Percentiles rank a stretch among this genome's conserved stretches.
Evolutionary conservation across 1,140 invertebrate species (phyloP).

Genomic region (Drosophila repletoides): DNA sequence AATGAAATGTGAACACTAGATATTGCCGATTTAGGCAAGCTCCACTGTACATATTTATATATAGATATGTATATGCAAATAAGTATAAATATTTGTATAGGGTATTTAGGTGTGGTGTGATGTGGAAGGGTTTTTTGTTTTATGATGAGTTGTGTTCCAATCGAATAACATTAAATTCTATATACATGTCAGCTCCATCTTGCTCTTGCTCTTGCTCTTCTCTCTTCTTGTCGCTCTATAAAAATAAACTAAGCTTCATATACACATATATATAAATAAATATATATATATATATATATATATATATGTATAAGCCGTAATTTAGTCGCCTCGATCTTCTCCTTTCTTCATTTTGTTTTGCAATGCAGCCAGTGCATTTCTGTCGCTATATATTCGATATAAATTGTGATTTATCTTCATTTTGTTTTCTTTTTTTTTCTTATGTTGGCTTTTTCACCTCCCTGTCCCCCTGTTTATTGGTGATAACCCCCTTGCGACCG

Average conservation of each 20-base stretch:
- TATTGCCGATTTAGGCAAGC: too few species aligned
- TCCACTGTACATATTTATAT: background rate
- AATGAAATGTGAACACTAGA: too few species aligned
- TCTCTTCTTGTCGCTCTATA: background rate
- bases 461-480: too few species aligned
- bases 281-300: conserved; percentile 8
- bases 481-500: too few species aligned
- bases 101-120: background rate
- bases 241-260: conserved; percentile 10
- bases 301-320: conserved; percentile 4
- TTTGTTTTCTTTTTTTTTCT: too few species aligned
- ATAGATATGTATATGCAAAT: background rate
- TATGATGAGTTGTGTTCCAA: too few species aligned
- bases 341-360: background rate
- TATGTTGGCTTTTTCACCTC: too few species aligned
- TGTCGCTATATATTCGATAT: background rate
- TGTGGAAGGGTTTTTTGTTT: too few species aligned
- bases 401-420: too few species aligned
- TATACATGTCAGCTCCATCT: conserved; percentile 5
- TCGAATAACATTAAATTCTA: conserved; percentile 2
- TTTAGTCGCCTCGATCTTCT: conserved; percentile 1
- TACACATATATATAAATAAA: background rate
- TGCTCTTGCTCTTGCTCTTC: background rate
- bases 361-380: conserved; percentile 15
- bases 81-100: background rate